Evolutionary conservation across 2,113 vertebrate species (phyloP).

Genomic region (Pituophis catenifer): DNA sequence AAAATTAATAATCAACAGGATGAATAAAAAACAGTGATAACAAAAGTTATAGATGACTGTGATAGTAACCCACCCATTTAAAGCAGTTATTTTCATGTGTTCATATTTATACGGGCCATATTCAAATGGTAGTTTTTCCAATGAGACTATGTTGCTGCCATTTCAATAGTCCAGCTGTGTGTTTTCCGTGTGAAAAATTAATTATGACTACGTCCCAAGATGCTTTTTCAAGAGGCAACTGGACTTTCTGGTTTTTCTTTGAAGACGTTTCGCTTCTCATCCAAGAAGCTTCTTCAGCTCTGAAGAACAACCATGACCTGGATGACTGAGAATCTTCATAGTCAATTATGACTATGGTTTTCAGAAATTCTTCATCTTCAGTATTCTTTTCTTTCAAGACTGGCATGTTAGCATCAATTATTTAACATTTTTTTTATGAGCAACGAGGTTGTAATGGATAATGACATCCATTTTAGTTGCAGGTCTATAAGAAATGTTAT

Average conservation of each 20-base stretch:
- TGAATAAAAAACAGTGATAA: not conserved
- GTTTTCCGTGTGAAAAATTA: not conserved
- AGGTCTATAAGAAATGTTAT: constrained; percentile 37
- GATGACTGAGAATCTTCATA: too few species aligned
- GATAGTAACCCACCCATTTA: not conserved
- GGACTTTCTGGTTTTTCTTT: too few species aligned
- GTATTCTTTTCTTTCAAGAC: not conserved
- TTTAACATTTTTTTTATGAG: constrained; percentile 34
- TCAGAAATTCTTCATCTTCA: not conserved
- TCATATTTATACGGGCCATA: not conserved
- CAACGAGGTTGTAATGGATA: constrained; percentile 39
- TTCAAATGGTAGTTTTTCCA: not conserved
- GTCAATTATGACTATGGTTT: constrained; percentile 29
- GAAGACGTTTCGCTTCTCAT: too few species aligned
- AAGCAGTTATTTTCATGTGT: not conserved
- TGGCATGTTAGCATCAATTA: constrained; percentile 46
- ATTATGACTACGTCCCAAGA: too few species aligned
- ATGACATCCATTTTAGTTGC: constrained; percentile 45
- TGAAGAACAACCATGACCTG: too few species aligned
- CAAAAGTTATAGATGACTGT: not conserved
- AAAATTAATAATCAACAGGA: not conserved
- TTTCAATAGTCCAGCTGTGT: not conserved
- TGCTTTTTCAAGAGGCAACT: too few species aligned
- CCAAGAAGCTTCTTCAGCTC: too few species aligned
- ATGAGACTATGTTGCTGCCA: not conserved